Conservation (phyloP, 2,113 vertebrate genomes). For the Silurus glanis region DNA sequence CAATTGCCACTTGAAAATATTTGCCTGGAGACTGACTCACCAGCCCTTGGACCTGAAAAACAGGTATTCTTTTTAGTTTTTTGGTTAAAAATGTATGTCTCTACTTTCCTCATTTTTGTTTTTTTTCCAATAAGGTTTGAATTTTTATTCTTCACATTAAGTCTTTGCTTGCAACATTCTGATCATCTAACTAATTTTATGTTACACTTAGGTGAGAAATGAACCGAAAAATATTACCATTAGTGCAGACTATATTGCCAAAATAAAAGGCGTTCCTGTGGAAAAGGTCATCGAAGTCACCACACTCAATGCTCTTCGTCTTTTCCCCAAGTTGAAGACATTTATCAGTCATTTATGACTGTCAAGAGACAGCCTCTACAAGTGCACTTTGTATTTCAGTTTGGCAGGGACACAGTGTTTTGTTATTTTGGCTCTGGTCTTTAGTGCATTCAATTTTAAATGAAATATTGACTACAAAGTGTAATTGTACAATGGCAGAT, state of each 20-base stretch:
- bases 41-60: constrained; percentile 90
- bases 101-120: neutral
- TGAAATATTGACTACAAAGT: neutral
- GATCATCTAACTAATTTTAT: neutral
- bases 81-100: neutral
- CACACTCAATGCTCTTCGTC: constrained; percentile 82
- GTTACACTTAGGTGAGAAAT: constrained; percentile 83
- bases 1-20: constrained; percentile 88
- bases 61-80: constrained; percentile 73
- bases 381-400: neutral
- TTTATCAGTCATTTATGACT: constrained; percentile 61
- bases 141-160: neutral
- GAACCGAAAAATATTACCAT: constrained; percentile 86
- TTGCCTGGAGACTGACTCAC: constrained; percentile 93
- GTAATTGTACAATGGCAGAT: neutral
- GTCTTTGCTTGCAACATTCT: constrained; percentile 18
- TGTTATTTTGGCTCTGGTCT: neutral
- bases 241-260: constrained; percentile 87
- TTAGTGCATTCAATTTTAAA: neutral
- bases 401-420: neutral
- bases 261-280: constrained; percentile 85
- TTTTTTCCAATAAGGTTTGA: neutral
- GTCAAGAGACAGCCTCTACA: neutral
- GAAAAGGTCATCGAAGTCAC: constrained; percentile 84
- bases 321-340: constrained; percentile 84